Evolutionary conservation across 2,797 vertebrate species (phyloP).

Genomic region (Epinephelus malabaricus): DNA sequence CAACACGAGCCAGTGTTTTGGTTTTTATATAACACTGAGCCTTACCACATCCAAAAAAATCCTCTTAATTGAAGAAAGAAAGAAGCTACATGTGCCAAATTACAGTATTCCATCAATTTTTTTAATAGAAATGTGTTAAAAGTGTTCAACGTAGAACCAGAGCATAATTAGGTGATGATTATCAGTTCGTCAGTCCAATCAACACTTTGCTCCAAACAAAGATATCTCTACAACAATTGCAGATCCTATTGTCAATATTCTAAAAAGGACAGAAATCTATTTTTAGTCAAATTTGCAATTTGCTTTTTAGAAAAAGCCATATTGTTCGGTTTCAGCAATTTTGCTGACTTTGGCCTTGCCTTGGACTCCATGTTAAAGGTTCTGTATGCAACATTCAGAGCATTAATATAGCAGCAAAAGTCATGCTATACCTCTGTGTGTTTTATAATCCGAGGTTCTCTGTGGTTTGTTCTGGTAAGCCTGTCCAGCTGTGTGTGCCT

Average conservation of each 20-base stretch:
- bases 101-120: neutral
- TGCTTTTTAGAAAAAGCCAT: too few relatives aligned
- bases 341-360: neutral
- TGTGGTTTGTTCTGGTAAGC: too few relatives aligned
- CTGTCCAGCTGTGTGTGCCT: too few relatives aligned
- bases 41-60: neutral
- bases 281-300: neutral
- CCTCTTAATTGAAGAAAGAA: neutral
- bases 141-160: neutral
- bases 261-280: neutral
- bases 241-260: neutral
- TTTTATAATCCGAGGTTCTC: too few relatives aligned
- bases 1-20: slow-evolving; percentile 8
- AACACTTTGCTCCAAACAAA: neutral
- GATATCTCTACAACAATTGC: neutral
- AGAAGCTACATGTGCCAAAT: neutral
- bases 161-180: neutral
- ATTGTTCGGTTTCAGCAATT: too few relatives aligned
- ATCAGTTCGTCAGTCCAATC: neutral
- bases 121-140: neutral
- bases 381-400: too few relatives aligned
- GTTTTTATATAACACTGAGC: slow-evolving; percentile 7
- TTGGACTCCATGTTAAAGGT: neutral
- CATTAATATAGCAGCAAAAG: too few relatives aligned
- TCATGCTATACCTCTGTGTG: too few relatives aligned